Conservation (phyloP, 1,140 invertebrate species). For the Drosophila pseudoobscura region DNA sequence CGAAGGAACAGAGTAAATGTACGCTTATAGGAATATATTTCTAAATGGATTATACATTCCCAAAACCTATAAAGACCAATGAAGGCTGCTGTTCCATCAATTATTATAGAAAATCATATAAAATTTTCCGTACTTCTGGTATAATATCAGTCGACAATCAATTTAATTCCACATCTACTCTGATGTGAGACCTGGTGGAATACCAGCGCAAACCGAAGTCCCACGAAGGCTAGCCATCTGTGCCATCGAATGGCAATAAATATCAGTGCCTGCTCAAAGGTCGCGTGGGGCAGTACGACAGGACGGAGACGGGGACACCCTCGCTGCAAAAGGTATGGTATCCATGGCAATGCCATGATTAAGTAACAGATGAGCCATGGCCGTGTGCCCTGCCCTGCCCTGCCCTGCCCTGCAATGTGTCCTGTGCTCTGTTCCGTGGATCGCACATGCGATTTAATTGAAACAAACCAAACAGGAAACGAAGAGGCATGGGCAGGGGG, state of each 20-base stretch:
- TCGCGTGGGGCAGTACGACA: constrained; percentile 5
- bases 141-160: no score
- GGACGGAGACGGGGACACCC: constrained; percentile 10
- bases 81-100: no score
- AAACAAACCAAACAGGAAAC: constrained; percentile 80
- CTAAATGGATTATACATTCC: no score
- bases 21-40: no score
- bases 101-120: no score
- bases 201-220: not conserved
- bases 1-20: no score
- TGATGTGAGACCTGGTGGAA: no score
- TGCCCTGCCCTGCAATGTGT: constrained; percentile 44
- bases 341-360: constrained; percentile 81
- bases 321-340: constrained; percentile 63
- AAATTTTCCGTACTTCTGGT: no score
- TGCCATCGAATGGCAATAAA: constrained; percentile 42
- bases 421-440: constrained; percentile 33
- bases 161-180: no score
- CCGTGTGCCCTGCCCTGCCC: constrained; percentile 39
- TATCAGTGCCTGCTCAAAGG: constrained; percentile 41
- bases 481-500: not conserved
- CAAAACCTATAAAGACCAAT: no score
- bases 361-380: constrained; percentile 75
- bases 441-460: constrained; percentile 81
- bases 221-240: constrained; percentile 17